Evolutionary conservation across 2,797 vertebrate genomes (phyloP).

Genomic region (Aphelocoma californica): DNA sequence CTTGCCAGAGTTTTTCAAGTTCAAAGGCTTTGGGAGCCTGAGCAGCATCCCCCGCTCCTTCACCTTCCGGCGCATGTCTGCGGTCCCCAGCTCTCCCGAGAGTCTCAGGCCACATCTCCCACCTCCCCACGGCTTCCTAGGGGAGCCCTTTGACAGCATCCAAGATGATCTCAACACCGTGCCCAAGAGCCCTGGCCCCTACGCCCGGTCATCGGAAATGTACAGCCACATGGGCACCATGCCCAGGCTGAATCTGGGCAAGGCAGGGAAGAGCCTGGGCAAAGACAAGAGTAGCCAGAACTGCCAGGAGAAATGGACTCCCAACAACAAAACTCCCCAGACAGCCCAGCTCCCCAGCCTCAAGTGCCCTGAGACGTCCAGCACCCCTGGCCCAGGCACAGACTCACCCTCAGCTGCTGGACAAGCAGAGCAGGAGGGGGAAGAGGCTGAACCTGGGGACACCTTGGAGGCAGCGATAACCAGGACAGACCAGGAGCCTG

Average conservation of each 20-base stretch:
- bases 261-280: conserved; percentile 38
- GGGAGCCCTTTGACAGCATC: conserved; percentile 56
- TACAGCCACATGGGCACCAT: conserved; percentile 93
- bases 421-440: not conserved
- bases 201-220: conserved; percentile 86
- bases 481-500: not conserved
- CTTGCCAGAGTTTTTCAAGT: conserved; percentile 85
- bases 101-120: not conserved
- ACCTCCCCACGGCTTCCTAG: conserved; percentile 15
- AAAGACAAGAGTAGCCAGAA: conserved; percentile 20
- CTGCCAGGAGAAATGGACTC: not conserved
- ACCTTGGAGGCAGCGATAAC: not conserved
- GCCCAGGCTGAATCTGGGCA: conserved; percentile 77
- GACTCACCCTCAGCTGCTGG: not conserved
- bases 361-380: not conserved
- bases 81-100: not conserved
- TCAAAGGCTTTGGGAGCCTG: conserved; percentile 85
- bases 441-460: not conserved
- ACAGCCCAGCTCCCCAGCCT: not conserved
- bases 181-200: conserved; percentile 79
- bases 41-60: conserved; percentile 79
- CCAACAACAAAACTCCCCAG: not conserved
- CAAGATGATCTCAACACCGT: conserved; percentile 83
- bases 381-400: not conserved
- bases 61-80: conserved; percentile 66